phyloP scores from a whole-genome alignment of 1,140 invertebrate genomes.

The Pantala flavescens region DNA sequence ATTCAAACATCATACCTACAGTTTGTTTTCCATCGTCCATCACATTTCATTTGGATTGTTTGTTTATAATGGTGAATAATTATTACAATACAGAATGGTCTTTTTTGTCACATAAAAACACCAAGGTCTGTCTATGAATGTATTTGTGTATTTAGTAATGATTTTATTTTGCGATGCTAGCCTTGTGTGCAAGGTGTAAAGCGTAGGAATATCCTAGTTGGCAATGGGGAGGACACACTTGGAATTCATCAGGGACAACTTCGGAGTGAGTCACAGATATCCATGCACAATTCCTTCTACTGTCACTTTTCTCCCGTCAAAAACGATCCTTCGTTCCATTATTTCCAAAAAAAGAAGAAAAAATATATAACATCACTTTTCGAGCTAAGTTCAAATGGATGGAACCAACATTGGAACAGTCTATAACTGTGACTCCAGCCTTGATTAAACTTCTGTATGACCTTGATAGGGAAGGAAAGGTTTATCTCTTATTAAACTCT shows the following conservation, averaged over 20 bases:
- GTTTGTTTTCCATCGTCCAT: slow-evolving; percentile 5
- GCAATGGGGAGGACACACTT: slow-evolving; percentile 3
- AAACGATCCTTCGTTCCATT: not conserved
- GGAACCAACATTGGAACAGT: slow-evolving; percentile 5
- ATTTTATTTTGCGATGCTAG: slow-evolving; percentile 10
- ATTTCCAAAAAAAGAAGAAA: slow-evolving; percentile 1
- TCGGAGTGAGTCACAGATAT: slow-evolving; percentile 4
- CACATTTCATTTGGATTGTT: slow-evolving; percentile 10
- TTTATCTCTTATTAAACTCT: not conserved
- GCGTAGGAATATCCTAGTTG: slow-evolving; percentile 5
- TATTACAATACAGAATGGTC: slow-evolving; percentile 6
- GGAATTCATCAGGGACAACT: slow-evolving; percentile 5
- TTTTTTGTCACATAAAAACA: slow-evolving; percentile 10
- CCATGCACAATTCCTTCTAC: not conserved
- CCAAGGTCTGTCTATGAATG: slow-evolving; percentile 8
- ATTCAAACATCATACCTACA: slow-evolving; percentile 10
- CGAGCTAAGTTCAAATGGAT: slow-evolving; percentile 5
- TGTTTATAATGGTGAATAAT: slow-evolving; percentile 6
- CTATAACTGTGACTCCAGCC: slow-evolving; percentile 4
- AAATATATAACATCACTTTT: slow-evolving; percentile 2
- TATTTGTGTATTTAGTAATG: slow-evolving; percentile 10
- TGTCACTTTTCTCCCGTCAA: not conserved
- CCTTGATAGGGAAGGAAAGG: not conserved
- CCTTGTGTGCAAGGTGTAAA: slow-evolving; percentile 8
- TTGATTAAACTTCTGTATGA: slow-evolving; percentile 3